Conservation (phyloP, 2,113 vertebrate species). For the Bungarus multicinctus region DNA sequence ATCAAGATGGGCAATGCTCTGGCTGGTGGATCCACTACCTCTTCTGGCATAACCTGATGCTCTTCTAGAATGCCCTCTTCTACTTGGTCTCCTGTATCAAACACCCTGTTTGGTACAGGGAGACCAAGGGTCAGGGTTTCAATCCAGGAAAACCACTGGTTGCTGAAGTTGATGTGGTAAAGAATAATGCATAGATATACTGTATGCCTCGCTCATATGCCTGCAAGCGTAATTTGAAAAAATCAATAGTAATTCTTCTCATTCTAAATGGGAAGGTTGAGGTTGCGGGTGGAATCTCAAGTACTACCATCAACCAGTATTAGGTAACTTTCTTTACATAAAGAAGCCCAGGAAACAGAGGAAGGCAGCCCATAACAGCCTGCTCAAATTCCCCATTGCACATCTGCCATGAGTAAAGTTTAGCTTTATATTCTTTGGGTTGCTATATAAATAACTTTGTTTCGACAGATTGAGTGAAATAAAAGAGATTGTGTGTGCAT, state of each 20-base stretch:
- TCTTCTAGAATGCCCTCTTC: background rate
- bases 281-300: background rate
- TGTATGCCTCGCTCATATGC: background rate
- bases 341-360: background rate
- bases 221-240: background rate
- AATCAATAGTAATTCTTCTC: background rate
- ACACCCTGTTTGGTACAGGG: no score
- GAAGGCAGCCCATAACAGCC: background rate
- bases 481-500: slow-evolving; percentile 35
- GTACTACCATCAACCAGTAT: background rate
- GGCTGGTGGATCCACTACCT: background rate
- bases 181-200: background rate
- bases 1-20: background rate
- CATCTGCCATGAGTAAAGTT: accelerated
- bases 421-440: background rate
- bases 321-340: background rate
- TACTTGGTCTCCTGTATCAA: background rate
- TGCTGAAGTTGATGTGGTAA: background rate
- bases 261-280: background rate
- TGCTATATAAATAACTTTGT: slow-evolving; percentile 2
- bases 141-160: background rate
- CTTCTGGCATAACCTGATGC: background rate
- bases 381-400: background rate
- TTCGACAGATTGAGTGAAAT: slow-evolving; percentile 6
- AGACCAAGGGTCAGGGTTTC: background rate